Conservation (phyloP, 1,140 invertebrate genomes). For the Saccostrea cuccullata region DNA sequence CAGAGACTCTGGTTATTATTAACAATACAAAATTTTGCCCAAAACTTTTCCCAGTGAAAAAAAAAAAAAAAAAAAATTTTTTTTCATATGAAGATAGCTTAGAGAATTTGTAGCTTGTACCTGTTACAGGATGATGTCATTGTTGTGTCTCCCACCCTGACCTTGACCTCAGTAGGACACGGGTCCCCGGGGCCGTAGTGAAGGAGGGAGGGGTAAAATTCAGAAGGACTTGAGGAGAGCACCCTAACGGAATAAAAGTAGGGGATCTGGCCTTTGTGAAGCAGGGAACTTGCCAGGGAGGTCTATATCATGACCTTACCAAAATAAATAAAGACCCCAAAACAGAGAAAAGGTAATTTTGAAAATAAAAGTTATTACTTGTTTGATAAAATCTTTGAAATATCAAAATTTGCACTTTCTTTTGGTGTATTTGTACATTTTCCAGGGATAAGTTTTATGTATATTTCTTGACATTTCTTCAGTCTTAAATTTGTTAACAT, state of each 20-base stretch:
- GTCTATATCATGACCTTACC: conserved; percentile 43
- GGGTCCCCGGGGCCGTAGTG: background rate
- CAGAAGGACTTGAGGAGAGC: conserved; percentile 17
- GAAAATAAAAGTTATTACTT: too few species aligned
- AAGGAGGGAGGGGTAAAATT: conserved; percentile 16
- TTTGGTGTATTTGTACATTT: too few species aligned
- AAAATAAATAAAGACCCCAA: background rate
- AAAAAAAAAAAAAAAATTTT: too few species aligned
- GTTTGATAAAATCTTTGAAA: too few species aligned
- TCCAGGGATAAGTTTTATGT: too few species aligned
- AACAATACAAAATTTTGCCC: too few species aligned
- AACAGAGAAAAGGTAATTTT: conserved; percentile 43
- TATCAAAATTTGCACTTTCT: too few species aligned
- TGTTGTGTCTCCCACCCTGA: background rate
- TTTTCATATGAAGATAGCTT: too few species aligned
- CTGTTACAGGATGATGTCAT: conserved; percentile 38
- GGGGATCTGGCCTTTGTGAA: conserved; percentile 29
- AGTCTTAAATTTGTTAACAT: background rate
- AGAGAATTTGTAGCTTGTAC: too few species aligned
- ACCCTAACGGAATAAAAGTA: conserved; percentile 34
- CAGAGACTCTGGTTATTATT: too few species aligned
- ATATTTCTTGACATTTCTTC: too few species aligned
- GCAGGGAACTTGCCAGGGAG: background rate
- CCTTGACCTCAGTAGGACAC: conserved; percentile 34
- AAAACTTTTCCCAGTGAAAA: too few species aligned